Base-by-base conservation (phyloP, 2,888 invertebrate species). In the Allacma fusca region DNA sequence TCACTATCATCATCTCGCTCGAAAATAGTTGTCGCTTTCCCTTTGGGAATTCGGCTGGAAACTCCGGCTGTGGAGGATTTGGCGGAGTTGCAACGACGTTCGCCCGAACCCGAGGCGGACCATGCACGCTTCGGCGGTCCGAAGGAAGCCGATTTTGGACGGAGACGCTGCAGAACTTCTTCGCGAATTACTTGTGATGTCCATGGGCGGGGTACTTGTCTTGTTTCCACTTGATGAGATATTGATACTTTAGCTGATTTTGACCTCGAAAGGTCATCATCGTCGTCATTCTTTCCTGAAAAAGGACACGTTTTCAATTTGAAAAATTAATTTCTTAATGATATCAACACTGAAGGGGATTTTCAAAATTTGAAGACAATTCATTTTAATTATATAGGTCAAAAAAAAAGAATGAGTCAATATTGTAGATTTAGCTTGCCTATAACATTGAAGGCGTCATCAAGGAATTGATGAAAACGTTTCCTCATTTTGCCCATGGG, bases 391-490 rank as follows among this genome's bases (percentile, higher is more conserved):
- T n/a, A n/a, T n/a, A n/a, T n/a, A n/a, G n/a, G n/a, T n/a, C n/a
- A n/a, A n/a, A n/a, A n/a, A n/a, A n/a, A n/a, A n/a, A n/a, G n/a
- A n/a, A n/a, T n/a, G n/a, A n/a, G n/a, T n/a, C n/a, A n/a, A n/a
- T n/a, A n/a, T n/a, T n/a, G n/a, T n/a, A n/a, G n/a, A 62, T 19
- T 50, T 19, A 28, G 19, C n/a, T 81, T 77, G 82, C 83, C 83
- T 80, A 84, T 84, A 34, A 93, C 87, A 80, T 92, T 92, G 87
- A 93, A 93, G 0, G 93, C 93, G 84, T 93, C 93, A 84, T 93
- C 93, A 85, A 93, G 89, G 12, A 93, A 88, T 85, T 93, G 92
- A 86, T 93, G 92, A 86, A 93, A 93, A 62, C 93, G 88, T 84
- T 90, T 91, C 69, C 93, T 87, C 90, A 93, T 85, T 71, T 81